Evolutionary conservation across 2,113 vertebrate species (phyloP).

Genomic region (Zapornia atra): DNA sequence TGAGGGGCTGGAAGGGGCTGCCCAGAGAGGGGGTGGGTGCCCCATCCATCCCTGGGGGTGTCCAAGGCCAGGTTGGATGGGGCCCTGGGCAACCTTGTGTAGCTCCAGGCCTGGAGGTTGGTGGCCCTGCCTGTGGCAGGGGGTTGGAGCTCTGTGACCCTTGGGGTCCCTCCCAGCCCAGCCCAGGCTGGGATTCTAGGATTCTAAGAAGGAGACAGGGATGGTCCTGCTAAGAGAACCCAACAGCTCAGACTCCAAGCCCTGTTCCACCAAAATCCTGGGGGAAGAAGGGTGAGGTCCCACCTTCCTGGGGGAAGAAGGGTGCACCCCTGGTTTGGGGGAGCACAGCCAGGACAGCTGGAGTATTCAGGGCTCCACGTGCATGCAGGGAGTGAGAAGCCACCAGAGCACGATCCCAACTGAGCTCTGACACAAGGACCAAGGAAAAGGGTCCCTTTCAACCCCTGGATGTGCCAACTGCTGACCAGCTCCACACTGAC

Average conservation of each 20-base stretch:
- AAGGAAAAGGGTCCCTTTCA: accelerated
- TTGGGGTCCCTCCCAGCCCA: no score
- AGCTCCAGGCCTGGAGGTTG: no score
- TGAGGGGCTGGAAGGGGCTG: no score
- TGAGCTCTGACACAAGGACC: neutral
- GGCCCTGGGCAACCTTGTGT: no score
- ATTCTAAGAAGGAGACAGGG: neutral
- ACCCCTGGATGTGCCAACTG: neutral
- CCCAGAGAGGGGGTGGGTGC: no score
- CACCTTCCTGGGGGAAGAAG: no score
- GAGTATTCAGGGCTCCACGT: neutral
- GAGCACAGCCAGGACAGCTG: neutral
- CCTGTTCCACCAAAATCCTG: neutral
- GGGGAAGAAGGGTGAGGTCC: no score
- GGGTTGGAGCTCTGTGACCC: no score
- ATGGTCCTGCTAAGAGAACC: neutral
- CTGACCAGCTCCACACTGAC: neutral
- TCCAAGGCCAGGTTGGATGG: no score
- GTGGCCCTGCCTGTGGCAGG: no score
- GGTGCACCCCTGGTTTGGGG: neutral
- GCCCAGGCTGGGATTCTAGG: no score
- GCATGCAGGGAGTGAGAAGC: neutral
- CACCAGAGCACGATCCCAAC: neutral
- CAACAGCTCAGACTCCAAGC: accelerated
- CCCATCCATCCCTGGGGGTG: no score